Conservation (phyloP, 2,888 invertebrate species). For the Unio pictorum region DNA sequence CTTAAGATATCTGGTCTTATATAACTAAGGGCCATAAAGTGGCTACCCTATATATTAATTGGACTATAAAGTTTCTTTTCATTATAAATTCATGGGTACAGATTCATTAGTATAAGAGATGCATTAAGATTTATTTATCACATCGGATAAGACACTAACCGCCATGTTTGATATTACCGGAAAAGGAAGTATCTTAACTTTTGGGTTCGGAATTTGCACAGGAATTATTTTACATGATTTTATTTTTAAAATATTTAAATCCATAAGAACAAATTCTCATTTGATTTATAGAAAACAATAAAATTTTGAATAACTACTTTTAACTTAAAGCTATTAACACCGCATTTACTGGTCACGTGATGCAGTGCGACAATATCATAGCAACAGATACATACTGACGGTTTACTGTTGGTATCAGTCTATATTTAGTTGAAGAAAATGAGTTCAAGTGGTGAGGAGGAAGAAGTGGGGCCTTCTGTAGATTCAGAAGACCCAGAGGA, state of each 20-base stretch:
- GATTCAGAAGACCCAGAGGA: slow-evolving; percentile 79
- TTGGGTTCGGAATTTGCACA: slow-evolving; percentile 1
- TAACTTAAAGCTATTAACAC: too few species aligned
- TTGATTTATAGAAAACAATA: too few species aligned
- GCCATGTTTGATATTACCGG: slow-evolving; percentile 55
- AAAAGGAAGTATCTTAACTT: slow-evolving; percentile 49
- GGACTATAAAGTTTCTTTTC: too few species aligned
- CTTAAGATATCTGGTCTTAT: too few species aligned
- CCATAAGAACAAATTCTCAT: too few species aligned
- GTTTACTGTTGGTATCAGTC: background rate
- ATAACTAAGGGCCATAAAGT: too few species aligned
- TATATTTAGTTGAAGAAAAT: slow-evolving; percentile 34
- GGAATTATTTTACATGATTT: background rate
- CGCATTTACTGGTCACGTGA: slow-evolving; percentile 21
- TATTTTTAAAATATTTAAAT: background rate
- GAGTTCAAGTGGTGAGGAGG: slow-evolving; percentile 69
- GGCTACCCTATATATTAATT: too few species aligned
- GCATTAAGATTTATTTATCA: too few species aligned
- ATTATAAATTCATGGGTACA: too few species aligned
- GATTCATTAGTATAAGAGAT: too few species aligned
- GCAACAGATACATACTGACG: slow-evolving; percentile 26
- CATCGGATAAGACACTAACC: slow-evolving; percentile 36
- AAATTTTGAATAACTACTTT: too few species aligned
- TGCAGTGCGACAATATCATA: slow-evolving; percentile 26
- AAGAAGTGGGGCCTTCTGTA: slow-evolving; percentile 69